phyloP scores from a whole-genome alignment of 2,797 vertebrate genomes.

The Coccyzus lansbergi region DNA sequence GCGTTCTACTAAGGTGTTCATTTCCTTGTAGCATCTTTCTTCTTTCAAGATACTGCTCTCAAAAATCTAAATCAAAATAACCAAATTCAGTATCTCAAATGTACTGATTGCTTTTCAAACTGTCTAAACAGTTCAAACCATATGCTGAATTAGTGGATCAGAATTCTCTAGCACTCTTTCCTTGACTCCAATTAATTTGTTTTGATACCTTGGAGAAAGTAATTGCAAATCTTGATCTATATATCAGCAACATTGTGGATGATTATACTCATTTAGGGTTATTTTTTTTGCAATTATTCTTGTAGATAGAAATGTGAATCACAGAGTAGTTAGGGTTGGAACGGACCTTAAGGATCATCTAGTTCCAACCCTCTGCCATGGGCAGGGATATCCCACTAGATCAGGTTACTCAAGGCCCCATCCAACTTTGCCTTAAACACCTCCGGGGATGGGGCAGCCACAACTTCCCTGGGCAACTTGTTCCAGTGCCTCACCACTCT shows the following conservation, averaged over 20 bases:
- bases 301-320: not conserved
- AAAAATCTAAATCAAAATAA: constrained; percentile 41
- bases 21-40: constrained; percentile 40
- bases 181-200: not conserved
- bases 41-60: constrained; percentile 43
- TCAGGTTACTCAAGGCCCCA: no score
- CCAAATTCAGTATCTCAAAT: not conserved
- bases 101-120: constrained; percentile 24
- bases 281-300: not conserved
- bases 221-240: not conserved
- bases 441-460: no score
- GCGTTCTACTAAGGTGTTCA: constrained; percentile 18
- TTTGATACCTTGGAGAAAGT: not conserved
- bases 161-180: not conserved
- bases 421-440: no score
- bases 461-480: no score
- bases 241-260: not conserved
- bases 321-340: no score
- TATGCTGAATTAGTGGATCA: not conserved
- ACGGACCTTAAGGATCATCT: no score
- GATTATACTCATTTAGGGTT: not conserved
- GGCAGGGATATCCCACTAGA: no score
- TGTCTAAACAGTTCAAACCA: not conserved
- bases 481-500: no score
- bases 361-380: no score